Evolutionary conservation across 2,797 vertebrate species (phyloP).

Genomic region (Semaprochilodus insignis): DNA sequence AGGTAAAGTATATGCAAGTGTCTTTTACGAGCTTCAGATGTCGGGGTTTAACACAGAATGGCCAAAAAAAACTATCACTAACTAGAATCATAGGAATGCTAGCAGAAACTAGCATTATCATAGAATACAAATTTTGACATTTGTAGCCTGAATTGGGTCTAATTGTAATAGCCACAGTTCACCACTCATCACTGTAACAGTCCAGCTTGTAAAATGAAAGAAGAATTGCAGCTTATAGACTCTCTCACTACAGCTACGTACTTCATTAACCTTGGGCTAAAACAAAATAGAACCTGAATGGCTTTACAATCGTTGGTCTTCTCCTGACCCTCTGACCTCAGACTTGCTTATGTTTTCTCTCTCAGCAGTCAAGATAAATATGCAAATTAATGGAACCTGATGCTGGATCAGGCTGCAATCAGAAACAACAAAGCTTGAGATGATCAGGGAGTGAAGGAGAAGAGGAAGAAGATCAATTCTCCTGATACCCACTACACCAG

Average conservation of each 20-base stretch:
- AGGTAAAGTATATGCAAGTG: too few relatives aligned
- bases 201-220: not conserved
- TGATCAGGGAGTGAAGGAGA: not conserved
- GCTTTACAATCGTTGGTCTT: not conserved
- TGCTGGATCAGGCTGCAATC: conserved; percentile 16
- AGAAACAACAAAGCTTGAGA: conserved; percentile 1
- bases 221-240: not conserved
- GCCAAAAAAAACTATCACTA: too few relatives aligned
- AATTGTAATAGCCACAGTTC: too few relatives aligned
- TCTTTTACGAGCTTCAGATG: too few relatives aligned
- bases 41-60: too few relatives aligned
- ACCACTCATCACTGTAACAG: too few relatives aligned
- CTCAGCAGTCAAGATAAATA: conserved; percentile 19
- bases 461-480: not conserved
- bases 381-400: not conserved
- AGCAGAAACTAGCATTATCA: too few relatives aligned
- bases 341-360: not conserved
- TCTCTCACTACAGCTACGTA: not conserved
- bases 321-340: not conserved
- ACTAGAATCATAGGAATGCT: too few relatives aligned
- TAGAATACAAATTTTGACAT: too few relatives aligned
- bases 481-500: not conserved
- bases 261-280: not conserved
- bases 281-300: not conserved
- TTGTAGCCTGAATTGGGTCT: too few relatives aligned